Evolutionary conservation across 2,113 vertebrate genomes (phyloP).

Genomic region (Grallaria varia): DNA sequence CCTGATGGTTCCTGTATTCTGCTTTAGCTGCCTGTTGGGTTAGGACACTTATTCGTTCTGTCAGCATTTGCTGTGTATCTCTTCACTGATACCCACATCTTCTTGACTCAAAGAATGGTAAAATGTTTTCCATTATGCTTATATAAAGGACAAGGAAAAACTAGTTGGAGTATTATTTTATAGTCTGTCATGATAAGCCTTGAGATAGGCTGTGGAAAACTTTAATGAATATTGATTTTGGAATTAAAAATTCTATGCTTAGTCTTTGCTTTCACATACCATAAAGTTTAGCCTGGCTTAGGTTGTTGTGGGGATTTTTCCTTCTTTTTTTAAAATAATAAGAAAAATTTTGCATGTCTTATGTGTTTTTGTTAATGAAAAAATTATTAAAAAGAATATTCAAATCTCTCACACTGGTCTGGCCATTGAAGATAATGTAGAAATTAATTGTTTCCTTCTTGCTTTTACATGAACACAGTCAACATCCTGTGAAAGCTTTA

Average conservation of each 20-base stretch:
- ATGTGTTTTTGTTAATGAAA: not conserved
- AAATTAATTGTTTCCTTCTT: slow-evolving; percentile 14
- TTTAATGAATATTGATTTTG: slow-evolving; percentile 51
- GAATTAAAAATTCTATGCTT: slow-evolving; percentile 28
- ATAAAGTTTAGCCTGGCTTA: not conserved
- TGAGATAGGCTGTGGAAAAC: not conserved
- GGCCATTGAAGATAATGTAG: not conserved
- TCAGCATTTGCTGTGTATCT: not conserved
- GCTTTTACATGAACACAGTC: not conserved
- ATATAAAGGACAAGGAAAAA: not conserved
- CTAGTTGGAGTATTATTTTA: not conserved
- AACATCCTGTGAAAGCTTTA: slow-evolving; percentile 11
- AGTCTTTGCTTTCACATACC: not conserved
- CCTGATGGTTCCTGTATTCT: slow-evolving; percentile 1
- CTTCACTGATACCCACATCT: slow-evolving; percentile 8
- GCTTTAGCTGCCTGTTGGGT: not conserved
- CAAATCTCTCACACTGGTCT: slow-evolving; percentile 15
- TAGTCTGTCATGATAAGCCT: slow-evolving; percentile 3
- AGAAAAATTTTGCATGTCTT: not conserved
- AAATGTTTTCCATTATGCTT: not conserved
- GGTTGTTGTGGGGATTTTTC: not conserved
- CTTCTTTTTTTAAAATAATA: not conserved
- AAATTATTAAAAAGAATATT: slow-evolving; percentile 8
- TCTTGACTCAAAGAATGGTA: slow-evolving; percentile 7
- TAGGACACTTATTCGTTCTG: slow-evolving; percentile 55